Evolutionary conservation across 2,113 vertebrate genomes (phyloP).

Genomic region (Lagenorhynchus albirostris): DNA sequence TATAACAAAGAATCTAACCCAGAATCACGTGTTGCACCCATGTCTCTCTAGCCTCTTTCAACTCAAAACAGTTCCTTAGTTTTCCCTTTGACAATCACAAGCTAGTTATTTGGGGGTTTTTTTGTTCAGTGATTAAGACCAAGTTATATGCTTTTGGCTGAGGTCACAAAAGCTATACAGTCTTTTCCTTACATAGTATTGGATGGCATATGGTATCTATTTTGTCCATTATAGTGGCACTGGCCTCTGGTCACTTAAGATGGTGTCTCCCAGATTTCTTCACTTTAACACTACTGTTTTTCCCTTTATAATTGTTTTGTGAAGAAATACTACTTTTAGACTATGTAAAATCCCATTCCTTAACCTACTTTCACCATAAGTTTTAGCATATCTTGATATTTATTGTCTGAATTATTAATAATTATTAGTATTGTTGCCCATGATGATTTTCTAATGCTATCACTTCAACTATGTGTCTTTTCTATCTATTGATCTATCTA

Average conservation of each 20-base stretch:
- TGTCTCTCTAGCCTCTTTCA: not conserved
- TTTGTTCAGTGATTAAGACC: not conserved
- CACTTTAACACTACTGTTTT: not conserved
- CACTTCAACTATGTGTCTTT: not conserved
- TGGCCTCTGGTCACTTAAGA: not conserved
- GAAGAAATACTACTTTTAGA: slow-evolving; percentile 26
- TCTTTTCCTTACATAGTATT: not conserved
- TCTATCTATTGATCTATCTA: not conserved
- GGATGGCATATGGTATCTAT: not conserved
- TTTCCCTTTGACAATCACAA: not conserved
- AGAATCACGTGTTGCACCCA: not conserved
- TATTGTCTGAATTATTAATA: not conserved
- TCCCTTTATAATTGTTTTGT: not conserved
- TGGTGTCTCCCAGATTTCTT: not conserved
- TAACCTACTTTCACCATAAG: not conserved
- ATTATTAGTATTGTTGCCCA: not conserved
- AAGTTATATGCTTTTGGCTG: not conserved
- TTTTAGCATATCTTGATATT: not conserved
- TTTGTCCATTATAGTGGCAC: not conserved
- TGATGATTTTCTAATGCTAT: not conserved
- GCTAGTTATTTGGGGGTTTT: not conserved
- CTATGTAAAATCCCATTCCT: not conserved
- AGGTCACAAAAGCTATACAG: not conserved
- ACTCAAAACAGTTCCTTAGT: not conserved
- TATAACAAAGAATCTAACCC: not conserved